phyloP scores from a whole-genome alignment of 2,113 vertebrate genomes.

The Ictalurus furcatus region DNA sequence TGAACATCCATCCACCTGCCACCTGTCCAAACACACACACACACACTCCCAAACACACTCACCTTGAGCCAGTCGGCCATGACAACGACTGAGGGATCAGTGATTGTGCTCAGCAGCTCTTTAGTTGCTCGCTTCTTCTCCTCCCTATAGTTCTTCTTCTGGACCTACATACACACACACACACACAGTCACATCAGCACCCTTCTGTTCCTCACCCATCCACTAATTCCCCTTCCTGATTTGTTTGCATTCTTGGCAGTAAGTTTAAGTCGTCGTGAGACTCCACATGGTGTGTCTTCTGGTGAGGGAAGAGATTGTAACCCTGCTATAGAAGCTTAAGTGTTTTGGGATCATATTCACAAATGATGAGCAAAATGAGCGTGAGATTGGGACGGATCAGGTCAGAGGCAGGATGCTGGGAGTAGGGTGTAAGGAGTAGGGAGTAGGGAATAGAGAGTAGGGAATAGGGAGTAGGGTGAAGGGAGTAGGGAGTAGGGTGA shows the following conservation, averaged over 20 bases:
- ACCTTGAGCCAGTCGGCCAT: constrained; percentile 99
- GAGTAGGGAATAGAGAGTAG: neutral
- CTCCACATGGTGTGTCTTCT: neutral
- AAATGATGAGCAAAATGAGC: neutral
- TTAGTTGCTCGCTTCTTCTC: constrained; percentile 98
- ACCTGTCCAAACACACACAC: neutral
- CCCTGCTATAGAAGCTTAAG: neutral
- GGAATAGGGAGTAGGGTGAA: no score
- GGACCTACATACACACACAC: constrained; percentile 78
- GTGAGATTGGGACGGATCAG: neutral
- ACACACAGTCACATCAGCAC: neutral
- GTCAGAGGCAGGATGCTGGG: neutral
- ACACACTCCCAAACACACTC: neutral
- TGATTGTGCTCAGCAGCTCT: constrained; percentile 97
- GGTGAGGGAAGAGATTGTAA: neutral
- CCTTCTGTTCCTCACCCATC: neutral
- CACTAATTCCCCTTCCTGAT: neutral
- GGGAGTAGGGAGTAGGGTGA: no score
- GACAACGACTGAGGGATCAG: constrained; percentile 94
- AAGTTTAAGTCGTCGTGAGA: neutral
- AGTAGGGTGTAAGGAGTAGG: no score
- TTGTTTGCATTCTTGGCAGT: neutral
- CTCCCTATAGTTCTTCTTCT: constrained; percentile 99
- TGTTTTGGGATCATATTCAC: neutral
- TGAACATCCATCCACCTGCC: no score